These are phyloP conservation scores for Leptinotarsa peninsularis DNA, from an alignment of 2,888 invertebrate species.

Conservation along the genomic window DNA sequence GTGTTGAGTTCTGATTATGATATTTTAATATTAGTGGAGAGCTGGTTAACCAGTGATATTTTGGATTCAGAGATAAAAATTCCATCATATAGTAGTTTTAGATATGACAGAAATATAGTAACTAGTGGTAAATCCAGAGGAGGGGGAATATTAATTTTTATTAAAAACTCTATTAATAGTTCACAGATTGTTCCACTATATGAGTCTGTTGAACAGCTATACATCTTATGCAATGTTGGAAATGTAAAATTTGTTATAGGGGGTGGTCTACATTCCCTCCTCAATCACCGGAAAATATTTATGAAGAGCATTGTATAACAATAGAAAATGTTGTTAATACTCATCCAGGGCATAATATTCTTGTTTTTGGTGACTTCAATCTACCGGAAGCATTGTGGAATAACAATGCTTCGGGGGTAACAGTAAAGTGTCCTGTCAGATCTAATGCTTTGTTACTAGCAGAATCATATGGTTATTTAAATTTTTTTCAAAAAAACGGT, in stretches of 20 bases:
- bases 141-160: no score
- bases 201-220: slow-evolving; percentile 15
- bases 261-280: slow-evolving; percentile 9
- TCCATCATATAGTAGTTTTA: slow-evolving; percentile 8
- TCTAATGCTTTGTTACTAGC: slow-evolving; percentile 4
- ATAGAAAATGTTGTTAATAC: not conserved
- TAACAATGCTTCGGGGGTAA: slow-evolving; percentile 8
- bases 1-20: slow-evolving; percentile 16
- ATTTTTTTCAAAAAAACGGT: not conserved
- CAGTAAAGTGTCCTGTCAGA: slow-evolving; percentile 16
- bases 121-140: not conserved
- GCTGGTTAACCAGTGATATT: slow-evolving; percentile 14
- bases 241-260: slow-evolving; percentile 18
- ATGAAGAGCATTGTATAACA: slow-evolving; percentile 17
- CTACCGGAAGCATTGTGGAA: not conserved
- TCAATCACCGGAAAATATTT: slow-evolving; percentile 12
- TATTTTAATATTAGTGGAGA: slow-evolving; percentile 12
- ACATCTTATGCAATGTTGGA: slow-evolving; percentile 4
- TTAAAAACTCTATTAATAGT: not conserved
- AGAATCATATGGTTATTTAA: not conserved
- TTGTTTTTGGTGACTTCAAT: no score
- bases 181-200: not conserved
- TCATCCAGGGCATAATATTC: no score
- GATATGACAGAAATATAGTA: slow-evolving; percentile 7
- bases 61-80: slow-evolving; percentile 1